Evolutionary conservation across 2,113 vertebrate species (phyloP).

Genomic region (Passer domesticus): DNA sequence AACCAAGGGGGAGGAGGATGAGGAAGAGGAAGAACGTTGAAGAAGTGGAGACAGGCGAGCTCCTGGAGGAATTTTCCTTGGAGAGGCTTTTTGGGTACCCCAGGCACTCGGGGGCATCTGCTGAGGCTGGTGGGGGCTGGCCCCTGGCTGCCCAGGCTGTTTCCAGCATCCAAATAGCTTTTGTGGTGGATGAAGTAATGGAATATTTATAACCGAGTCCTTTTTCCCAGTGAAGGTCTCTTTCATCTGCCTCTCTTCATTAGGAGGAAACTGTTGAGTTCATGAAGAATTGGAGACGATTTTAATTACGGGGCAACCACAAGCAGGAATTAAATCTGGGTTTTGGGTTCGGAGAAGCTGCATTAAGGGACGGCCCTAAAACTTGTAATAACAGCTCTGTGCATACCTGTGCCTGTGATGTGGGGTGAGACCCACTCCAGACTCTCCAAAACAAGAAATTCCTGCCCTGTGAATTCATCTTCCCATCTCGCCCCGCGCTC

Average conservation of each 20-base stretch:
- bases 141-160: background rate
- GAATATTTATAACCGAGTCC: constrained; percentile 43
- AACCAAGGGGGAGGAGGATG: background rate
- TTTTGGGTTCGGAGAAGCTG: background rate
- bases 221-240: constrained; percentile 61
- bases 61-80: background rate
- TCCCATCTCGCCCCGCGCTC: background rate
- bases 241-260: constrained; percentile 58
- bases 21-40: background rate
- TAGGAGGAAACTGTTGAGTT: constrained; percentile 51
- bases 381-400: constrained; percentile 51
- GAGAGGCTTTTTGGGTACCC: background rate
- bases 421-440: constrained; percentile 22
- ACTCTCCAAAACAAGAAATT: constrained; percentile 50
- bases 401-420: constrained; percentile 49
- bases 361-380: background rate
- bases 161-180: constrained; percentile 36
- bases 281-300: constrained; percentile 52
- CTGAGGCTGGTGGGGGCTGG: background rate
- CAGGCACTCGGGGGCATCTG: background rate
- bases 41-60: background rate
- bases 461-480: constrained; percentile 51
- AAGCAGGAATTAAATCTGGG: constrained; percentile 29
- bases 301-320: constrained; percentile 52
- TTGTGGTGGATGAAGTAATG: constrained; percentile 49